Conservation (phyloP, 2,797 vertebrate genomes). For the Diceros bicornis region DNA sequence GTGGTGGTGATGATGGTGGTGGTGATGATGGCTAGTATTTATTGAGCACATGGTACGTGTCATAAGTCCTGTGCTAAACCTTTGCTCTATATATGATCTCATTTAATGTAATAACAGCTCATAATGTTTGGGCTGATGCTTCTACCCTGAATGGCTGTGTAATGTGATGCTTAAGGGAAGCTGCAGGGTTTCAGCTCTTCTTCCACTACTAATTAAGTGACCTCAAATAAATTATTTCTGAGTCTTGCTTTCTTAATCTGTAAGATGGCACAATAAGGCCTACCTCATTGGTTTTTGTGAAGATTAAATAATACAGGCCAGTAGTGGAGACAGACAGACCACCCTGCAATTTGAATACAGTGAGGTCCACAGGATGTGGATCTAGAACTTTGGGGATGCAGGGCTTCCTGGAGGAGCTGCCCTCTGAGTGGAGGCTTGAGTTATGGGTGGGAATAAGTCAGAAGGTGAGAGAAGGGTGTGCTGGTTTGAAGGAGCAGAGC, state of each 20-base stretch:
- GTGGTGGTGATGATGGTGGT: no score
- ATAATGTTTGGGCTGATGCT: background rate
- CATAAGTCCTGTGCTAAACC: background rate
- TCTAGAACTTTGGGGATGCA: background rate
- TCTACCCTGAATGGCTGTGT: background rate
- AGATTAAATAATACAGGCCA: background rate
- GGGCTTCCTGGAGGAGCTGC: background rate
- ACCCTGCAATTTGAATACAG: background rate
- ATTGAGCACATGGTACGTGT: background rate
- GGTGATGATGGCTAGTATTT: background rate
- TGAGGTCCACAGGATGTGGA: background rate
- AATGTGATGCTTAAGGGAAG: background rate
- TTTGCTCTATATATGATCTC: background rate
- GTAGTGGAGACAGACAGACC: background rate
- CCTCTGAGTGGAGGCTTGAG: background rate
- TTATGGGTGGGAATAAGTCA: background rate
- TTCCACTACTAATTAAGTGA: background rate
- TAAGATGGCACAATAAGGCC: background rate
- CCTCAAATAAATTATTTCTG: background rate
- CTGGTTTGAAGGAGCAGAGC: background rate
- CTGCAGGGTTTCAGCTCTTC: background rate
- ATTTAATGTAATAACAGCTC: background rate
- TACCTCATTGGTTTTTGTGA: background rate
- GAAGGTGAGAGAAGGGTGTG: background rate
- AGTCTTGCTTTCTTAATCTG: slow-evolving; percentile 29